Evolutionary conservation across 2,888 invertebrate species (phyloP), one percentile per base, ranked within the genome.

Genomic region (Cheilosia grossa): DNA sequence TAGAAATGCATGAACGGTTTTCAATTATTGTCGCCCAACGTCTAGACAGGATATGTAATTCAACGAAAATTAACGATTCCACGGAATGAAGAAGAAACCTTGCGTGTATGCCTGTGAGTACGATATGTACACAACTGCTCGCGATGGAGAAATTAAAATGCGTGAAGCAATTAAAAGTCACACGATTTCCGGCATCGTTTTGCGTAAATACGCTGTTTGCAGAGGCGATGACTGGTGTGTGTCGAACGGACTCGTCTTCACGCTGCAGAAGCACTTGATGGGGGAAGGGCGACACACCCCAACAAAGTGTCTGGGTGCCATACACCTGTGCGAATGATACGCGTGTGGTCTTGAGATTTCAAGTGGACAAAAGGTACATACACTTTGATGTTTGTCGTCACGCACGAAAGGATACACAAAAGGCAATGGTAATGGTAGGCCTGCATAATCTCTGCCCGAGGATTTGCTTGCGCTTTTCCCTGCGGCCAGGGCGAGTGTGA

Each of bases 41-140:
- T 85, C 85, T 85, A 85, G 85, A 85, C 85, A 85, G 85, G 85
- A 85, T 85, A 66, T 63, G 67, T 56, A 66, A 67, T 82, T 66
- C 56, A 54, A 33, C 59, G 17, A 53, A 67, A 59, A 74, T 80
- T 70, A 80, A 74, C 56, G 51, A 69, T 67, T 37, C 67, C 37
- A 5, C 19, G 5, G 13, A n/a, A 24, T 4, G 33, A 27, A 24
- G 54, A 56, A n/a, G 58, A 42, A 56, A 51, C 67, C 37, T 30
- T 74, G 54, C 54, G 30, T 80, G 59, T 24, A 27, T 40, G 30
- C 44, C 40, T 6, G 61, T 40, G 40, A 47, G 19, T 59, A 2
- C 42, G 44, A 13, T 67, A 4, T 13, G 13, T 13, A 13, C 37
- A 13, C 37, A 37, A 13, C 49, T 17, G 19, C 24, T 47, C 21